Evolutionary conservation across 2,797 vertebrate genomes (phyloP).

Genomic region (Lacerta bilineata): DNA sequence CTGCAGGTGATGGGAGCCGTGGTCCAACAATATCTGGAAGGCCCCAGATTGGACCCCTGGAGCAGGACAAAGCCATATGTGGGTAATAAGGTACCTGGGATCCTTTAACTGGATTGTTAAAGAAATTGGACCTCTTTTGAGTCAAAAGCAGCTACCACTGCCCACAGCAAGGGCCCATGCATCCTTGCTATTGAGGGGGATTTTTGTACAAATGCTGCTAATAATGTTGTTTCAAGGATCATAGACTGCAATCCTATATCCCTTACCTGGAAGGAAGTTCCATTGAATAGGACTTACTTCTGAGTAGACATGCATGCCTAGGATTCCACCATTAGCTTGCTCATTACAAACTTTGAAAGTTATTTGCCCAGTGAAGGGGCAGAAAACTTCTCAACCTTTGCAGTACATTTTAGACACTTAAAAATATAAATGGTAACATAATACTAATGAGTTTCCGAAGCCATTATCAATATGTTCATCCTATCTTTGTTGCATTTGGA

Average conservation of each 20-base stretch:
- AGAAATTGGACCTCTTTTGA: neutral
- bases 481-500: neutral
- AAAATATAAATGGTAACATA: neutral
- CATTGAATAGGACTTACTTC: neutral
- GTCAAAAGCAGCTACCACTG: neutral
- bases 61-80: neutral
- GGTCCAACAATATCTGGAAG: too few species aligned
- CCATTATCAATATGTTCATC: neutral
- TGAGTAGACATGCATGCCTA: neutral
- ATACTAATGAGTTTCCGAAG: neutral
- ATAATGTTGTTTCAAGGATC: neutral
- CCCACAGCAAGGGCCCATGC: neutral
- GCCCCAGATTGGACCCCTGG: too few species aligned
- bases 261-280: neutral
- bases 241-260: neutral
- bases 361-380: too few species aligned
- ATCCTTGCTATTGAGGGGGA: neutral
- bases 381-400: neutral
- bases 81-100: neutral
- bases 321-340: neutral
- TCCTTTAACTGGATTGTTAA: conserved; percentile 5
- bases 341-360: neutral
- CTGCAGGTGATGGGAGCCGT: too few species aligned
- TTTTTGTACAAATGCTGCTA: neutral
- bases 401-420: neutral